These are phyloP conservation scores for Orchesellides sinensis DNA, from an alignment of 2,888 invertebrate species.

Conservation along the genomic window DNA sequence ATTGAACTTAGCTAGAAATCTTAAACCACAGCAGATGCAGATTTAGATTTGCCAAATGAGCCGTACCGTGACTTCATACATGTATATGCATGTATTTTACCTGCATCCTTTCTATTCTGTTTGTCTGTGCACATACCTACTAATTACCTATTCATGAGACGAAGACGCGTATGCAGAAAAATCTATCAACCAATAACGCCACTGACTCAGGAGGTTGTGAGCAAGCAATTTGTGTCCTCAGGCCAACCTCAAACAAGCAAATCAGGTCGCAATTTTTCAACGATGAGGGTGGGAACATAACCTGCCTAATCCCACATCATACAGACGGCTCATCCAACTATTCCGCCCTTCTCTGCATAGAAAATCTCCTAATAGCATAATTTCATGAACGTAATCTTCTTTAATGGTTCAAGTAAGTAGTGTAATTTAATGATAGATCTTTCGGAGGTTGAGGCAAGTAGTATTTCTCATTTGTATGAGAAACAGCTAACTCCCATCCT, in stretches of 20 bases:
- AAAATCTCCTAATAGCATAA: slow-evolving; percentile 64
- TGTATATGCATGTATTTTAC: neutral
- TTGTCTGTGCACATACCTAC: slow-evolving; percentile 40
- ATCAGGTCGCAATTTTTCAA: slow-evolving; percentile 70
- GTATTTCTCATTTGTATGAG: slow-evolving; percentile 22
- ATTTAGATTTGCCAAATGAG: too few relatives aligned
- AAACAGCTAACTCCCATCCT: slow-evolving; percentile 19
- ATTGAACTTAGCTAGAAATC: too few relatives aligned
- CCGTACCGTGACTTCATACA: too few relatives aligned
- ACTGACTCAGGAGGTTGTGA: slow-evolving; percentile 59
- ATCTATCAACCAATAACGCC: slow-evolving; percentile 63
- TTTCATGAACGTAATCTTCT: slow-evolving; percentile 65
- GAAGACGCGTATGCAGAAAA: slow-evolving; percentile 52
- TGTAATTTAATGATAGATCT: slow-evolving; percentile 66
- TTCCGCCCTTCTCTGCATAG: slow-evolving; percentile 58
- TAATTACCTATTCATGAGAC: slow-evolving; percentile 50
- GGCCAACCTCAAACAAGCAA: slow-evolving; percentile 68
- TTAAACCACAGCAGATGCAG: too few relatives aligned
- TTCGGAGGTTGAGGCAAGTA: slow-evolving; percentile 37
- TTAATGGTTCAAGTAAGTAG: slow-evolving; percentile 65
- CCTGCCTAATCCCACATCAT: slow-evolving; percentile 60
- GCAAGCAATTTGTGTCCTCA: slow-evolving; percentile 63
- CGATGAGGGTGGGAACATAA: slow-evolving; percentile 67
- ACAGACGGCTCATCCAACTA: slow-evolving; percentile 48
- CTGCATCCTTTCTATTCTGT: slow-evolving; percentile 8